Evolutionary conservation across 92 coral and sea anemone species (phyloP), one percentile per base, ranked within the genome.

Genomic region (Epizoanthus illoricatus): DNA sequence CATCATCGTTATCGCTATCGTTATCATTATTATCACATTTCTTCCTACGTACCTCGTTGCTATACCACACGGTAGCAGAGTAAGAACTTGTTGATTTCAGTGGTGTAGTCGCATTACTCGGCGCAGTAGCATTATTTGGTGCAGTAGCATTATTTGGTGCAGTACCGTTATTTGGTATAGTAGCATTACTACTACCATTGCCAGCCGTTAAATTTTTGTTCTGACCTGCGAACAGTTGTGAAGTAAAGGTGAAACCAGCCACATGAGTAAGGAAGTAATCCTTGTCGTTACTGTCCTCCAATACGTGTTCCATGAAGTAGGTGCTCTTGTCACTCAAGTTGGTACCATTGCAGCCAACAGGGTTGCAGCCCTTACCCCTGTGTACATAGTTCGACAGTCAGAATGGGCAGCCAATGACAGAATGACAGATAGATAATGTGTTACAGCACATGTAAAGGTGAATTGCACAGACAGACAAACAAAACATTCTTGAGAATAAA

Each of bases 241-340:
- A 69, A 0, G 85, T 90, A 19, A 93, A 65, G 57, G 90, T 69
- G 60, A 96, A 93, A 0, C 99, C 99, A 36, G 94, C 99, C 33
- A 96, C 92, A 64, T 91, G 86, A n/a, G 85, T 86, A 66, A 84
- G 83, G 81, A 96, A 96, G 90, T 86, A 96, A 73, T 93, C 88
- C 33, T 62, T 83, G 52, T 92, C 86, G 58, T 93, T 55, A 68
- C 99, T 93, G 24, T 86, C 56, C 69, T 92, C 92, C 64, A 96
- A 69, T 19, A 96, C 94, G 54, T 91, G 84, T 75, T 96, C 93
- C 56, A 81, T 80, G 85, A 89, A 91, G 80, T 86, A 89, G 15
- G 93, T 91, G 75, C 90, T 86, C 81, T 87, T 84, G 83, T 88
- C 86, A 2, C 64, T 71, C 56, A 90, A 57, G 41, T 76, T 73